These are phyloP conservation scores for Drosophila kambysellisi DNA, from an alignment of 2,888 invertebrate genomes.

Conservation along the genomic window DNA sequence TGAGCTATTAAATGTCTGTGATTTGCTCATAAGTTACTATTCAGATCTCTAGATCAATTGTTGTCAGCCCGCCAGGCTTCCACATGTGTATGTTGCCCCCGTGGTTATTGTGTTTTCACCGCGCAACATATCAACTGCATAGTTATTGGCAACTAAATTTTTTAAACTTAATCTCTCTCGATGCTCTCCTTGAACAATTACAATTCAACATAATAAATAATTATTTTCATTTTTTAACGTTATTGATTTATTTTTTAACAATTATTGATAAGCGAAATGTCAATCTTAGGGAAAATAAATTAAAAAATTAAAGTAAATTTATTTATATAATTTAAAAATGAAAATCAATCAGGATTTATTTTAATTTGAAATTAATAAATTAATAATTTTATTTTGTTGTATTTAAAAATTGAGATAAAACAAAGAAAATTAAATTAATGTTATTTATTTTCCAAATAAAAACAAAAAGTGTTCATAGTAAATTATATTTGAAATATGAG, in stretches of 20 bases:
- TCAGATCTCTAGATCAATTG: slow-evolving; percentile 62
- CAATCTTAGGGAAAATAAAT: not conserved
- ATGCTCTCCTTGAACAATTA: no score
- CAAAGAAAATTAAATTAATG: not conserved
- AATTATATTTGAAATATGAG: not conserved
- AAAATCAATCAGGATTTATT: no score
- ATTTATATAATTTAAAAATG: no score
- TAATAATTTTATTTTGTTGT: not conserved
- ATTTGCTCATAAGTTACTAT: slow-evolving; percentile 73
- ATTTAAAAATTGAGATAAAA: not conserved
- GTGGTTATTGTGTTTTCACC: slow-evolving; percentile 30
- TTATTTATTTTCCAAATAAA: not conserved
- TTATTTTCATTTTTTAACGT: no score
- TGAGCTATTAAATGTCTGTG: slow-evolving; percentile 74
- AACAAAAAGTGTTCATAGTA: not conserved
- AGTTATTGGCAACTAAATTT: slow-evolving; percentile 19
- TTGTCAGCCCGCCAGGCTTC: slow-evolving; percentile 49
- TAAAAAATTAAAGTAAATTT: no score
- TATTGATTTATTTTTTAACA: no score
- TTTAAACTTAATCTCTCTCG: slow-evolving; percentile 2
- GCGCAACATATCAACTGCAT: slow-evolving; percentile 23
- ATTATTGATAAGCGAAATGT: not conserved
- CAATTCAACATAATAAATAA: no score
- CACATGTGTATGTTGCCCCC: slow-evolving; percentile 47
- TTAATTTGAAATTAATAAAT: not conserved